Evolutionary conservation across 2,797 vertebrate species (phyloP), one percentile per base, ranked within the genome.

Genomic region (Sarcophilus harrisii): DNA sequence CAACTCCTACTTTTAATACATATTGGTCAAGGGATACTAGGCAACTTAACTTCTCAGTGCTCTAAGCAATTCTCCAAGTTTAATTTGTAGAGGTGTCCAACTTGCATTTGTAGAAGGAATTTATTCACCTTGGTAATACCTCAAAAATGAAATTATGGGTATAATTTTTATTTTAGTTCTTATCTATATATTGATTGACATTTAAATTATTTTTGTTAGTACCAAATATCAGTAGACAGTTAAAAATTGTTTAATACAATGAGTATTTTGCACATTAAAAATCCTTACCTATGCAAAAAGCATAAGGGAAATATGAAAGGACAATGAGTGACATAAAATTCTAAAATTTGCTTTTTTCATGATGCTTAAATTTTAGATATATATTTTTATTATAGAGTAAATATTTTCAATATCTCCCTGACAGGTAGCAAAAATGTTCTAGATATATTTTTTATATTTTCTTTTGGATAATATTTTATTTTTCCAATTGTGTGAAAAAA

Each of bases 391-490:
- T 24, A 52, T 59, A 73, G 29, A 96, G 49, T 94, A 94, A 96
- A 45, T 93, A 97, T 87, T 52, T 59, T 28, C 96, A 96, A 57
- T 5, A 94, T 87, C 90, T 94, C 6, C 92, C 21, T 95, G 73
- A 55, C 4, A 52, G 11, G 45, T 81, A 93, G 32, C 93, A 62
- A 93, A 29, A 66, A 66, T 93, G 54, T 73, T 95, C 94, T 93
- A 90, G 21, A 38, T 90, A 87, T 60, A 89, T 12, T 73, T n/a
- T 60, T 60, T 32, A 21, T 32, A 5, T 38, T 73, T 73, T 66
- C 12, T 38, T 38, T 73, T 73, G 6, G 66, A 73, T 73, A 73
- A 38, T 73, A 38, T 38, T 21, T 73, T 38, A 38, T 38, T 38
- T 73, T 73, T 21, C 66, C n/a, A 73, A 38, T 73, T 73, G 32